Base-by-base conservation (phyloP, 2,888 invertebrate genomes). In the Drosophila pseudotakahashii region DNA sequence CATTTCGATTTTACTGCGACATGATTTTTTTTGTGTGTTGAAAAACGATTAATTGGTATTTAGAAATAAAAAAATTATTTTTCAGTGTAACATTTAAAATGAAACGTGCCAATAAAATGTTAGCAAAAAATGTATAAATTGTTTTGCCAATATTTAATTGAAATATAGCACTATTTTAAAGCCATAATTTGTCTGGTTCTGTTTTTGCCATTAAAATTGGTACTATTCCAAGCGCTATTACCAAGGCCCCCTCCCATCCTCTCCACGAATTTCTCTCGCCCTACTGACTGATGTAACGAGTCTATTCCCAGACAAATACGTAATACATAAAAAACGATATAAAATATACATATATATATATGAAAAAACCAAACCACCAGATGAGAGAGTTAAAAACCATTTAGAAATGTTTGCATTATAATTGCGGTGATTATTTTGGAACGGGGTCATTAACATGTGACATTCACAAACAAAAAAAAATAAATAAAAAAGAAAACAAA, bases 391-490 rank as follows among this genome's bases (percentile, higher is more conserved):
- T 32, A 47, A 60, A 55, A 69, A 72, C 63, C 80, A 80, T 78
- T 83, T 76, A 68, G 59, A 84, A 78, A 69, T 76, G 84, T 87
- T 81, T 82, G 76, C 70, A 74, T 79, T 78, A 87, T 82, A 87
- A 82, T 82, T 81, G 69, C 75, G 54, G 81, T 55, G 67, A 79
- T 85, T 79, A 88, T 87, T 85, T 45, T 37, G 36, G 44, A 75
- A 57, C 58, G 78, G 76, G 84, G 84, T 88, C 84, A 85, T 88
- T 85, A 78, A 88, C 84, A 85, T 88, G 76, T 76, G 75, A 75
- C 83, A 78, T 76, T 63, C 73, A 61, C 39, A 67, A 63, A 30
- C 51, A 37, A 47, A 48, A 54, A 52, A 66, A 47, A 42, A 19
- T 2, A 19, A 39, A 54, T 59, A n/a, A n/a, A 10, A 63, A 68